Conservation (phyloP, 2,888 invertebrate genomes). For the Drosophila meridiana region DNA sequence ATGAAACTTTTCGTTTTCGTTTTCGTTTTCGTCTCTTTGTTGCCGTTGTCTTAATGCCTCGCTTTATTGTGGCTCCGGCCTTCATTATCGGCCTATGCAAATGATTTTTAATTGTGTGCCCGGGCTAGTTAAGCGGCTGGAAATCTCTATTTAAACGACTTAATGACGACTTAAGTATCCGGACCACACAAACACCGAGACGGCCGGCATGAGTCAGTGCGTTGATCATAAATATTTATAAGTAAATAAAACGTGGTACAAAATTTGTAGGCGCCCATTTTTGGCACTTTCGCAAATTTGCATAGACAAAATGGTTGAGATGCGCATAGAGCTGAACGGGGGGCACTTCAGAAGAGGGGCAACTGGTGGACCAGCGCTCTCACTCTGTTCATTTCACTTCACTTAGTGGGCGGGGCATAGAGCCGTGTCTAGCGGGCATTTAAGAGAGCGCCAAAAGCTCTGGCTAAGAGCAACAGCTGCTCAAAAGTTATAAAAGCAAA, state of each 20-base stretch:
- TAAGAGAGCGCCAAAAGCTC: slow-evolving; percentile 34
- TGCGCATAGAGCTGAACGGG: background rate
- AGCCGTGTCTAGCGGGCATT: slow-evolving; percentile 26
- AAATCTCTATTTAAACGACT: slow-evolving; percentile 66
- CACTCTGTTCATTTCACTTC: slow-evolving; percentile 31
- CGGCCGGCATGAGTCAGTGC: slow-evolving; percentile 23
- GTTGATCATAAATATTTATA: slow-evolving; percentile 44
- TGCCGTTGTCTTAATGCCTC: slow-evolving; percentile 35
- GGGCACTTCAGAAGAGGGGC: background rate
- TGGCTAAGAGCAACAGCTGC: slow-evolving; percentile 29
- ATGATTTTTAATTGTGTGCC: slow-evolving; percentile 72
- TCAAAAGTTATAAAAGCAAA: slow-evolving; percentile 6
- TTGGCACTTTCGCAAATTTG: slow-evolving; percentile 58
- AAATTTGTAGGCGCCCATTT: slow-evolving; percentile 57
- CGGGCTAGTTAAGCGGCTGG: slow-evolving; percentile 57
- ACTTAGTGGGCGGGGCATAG: slow-evolving; percentile 65
- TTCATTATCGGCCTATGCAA: slow-evolving; percentile 70
- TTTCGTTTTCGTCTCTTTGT: slow-evolving; percentile 4
- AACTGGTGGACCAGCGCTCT: background rate
- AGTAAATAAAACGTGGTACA: slow-evolving; percentile 32
- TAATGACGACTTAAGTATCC: slow-evolving; percentile 56
- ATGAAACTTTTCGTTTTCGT: slow-evolving; percentile 41
- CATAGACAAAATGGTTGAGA: slow-evolving; percentile 19
- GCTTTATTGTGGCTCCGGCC: slow-evolving; percentile 42
- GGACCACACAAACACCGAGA: slow-evolving; percentile 46